Conservation (phyloP, 2,888 invertebrate species). For the Chrysolina oricalcia region DNA sequence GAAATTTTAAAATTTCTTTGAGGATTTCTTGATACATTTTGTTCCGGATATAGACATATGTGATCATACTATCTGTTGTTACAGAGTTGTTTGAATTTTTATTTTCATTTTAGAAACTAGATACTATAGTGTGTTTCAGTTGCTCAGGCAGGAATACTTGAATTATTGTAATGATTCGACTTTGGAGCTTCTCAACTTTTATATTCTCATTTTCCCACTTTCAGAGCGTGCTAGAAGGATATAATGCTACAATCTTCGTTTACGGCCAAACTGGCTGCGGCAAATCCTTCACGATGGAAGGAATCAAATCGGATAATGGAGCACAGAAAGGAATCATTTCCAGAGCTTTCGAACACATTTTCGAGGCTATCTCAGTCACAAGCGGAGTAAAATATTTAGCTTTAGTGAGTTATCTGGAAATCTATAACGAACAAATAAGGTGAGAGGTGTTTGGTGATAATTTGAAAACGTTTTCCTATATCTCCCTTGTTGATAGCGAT, state of each 20-base stretch:
- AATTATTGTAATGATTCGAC: too few species aligned
- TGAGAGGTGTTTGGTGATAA: constrained; percentile 44
- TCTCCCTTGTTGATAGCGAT: too few species aligned
- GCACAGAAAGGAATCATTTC: constrained; percentile 81
- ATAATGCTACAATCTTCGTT: constrained; percentile 94
- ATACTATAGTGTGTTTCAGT: too few species aligned
- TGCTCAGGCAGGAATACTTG: too few species aligned
- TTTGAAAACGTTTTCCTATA: not conserved
- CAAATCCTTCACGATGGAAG: constrained; percentile 94
- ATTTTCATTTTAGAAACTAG: too few species aligned
- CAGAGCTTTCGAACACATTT: constrained; percentile 89
- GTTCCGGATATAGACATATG: too few species aligned
- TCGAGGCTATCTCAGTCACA: constrained; percentile 87
- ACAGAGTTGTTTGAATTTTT: too few species aligned
- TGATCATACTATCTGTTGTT: too few species aligned
- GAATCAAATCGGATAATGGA: constrained; percentile 67
- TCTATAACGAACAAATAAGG: constrained; percentile 87
- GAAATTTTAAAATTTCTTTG: too few species aligned
- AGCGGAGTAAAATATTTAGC: constrained; percentile 83
- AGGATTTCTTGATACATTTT: too few species aligned
- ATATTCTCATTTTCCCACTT: constrained; percentile 41
- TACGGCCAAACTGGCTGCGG: constrained; percentile 96
- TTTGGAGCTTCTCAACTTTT: not conserved
- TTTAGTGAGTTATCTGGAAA: constrained; percentile 87
- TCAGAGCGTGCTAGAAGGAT: constrained; percentile 88